A percentile compares a stretch with the other conserved stretches of the same genome.
These are phyloP conservation scores for Drosophila quasianomalipes DNA, from an alignment of 2,888 invertebrate species.

Conservation along the genomic window DNA sequence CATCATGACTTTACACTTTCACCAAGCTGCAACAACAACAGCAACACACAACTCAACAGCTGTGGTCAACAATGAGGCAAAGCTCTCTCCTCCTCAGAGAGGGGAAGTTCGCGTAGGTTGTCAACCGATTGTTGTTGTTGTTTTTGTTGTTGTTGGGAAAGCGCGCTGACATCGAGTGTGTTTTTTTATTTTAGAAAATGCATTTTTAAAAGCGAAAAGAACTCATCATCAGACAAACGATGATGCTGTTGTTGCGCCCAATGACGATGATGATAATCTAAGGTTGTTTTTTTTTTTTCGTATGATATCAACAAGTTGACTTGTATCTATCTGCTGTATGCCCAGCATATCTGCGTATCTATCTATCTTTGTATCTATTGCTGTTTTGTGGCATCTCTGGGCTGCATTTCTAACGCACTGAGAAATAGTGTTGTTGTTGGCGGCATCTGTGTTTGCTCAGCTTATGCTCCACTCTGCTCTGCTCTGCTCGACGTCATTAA, in stretches of 20 bases:
- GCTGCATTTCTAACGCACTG: conserved; percentile 42
- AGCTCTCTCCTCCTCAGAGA: background rate
- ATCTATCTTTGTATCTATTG: conserved; percentile 9
- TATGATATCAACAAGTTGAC: conserved; percentile 44
- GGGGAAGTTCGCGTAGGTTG: conserved; percentile 45
- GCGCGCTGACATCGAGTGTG: conserved; percentile 51
- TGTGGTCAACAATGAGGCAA: conserved; percentile 71
- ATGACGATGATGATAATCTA: conserved; percentile 65
- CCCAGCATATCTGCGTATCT: conserved; percentile 3
- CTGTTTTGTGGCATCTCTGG: conserved; percentile 49
- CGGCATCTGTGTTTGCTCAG: conserved; percentile 52
- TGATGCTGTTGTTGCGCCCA: conserved; percentile 17
- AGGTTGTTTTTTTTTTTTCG: conserved; percentile 35
- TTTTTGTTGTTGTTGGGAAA: conserved; percentile 49
- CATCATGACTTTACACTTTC: conserved; percentile 78
- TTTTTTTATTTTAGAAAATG: conserved; percentile 67
- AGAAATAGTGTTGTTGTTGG: conserved; percentile 16
- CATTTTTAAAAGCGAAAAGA: conserved; percentile 74
- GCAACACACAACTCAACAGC: conserved; percentile 34
- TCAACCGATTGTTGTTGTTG: conserved; percentile 53
- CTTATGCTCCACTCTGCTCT: conserved; percentile 35
- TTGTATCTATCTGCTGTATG: conserved; percentile 17
- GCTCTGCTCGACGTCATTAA: conserved; percentile 68
- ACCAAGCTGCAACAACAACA: conserved; percentile 48
- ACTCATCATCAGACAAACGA: conserved; percentile 63